A percentile compares a stretch with the other conserved stretches of the same genome.
phyloP scores from a whole-genome alignment of 2,888 invertebrate genomes.

The Dysmachus trigonus region DNA sequence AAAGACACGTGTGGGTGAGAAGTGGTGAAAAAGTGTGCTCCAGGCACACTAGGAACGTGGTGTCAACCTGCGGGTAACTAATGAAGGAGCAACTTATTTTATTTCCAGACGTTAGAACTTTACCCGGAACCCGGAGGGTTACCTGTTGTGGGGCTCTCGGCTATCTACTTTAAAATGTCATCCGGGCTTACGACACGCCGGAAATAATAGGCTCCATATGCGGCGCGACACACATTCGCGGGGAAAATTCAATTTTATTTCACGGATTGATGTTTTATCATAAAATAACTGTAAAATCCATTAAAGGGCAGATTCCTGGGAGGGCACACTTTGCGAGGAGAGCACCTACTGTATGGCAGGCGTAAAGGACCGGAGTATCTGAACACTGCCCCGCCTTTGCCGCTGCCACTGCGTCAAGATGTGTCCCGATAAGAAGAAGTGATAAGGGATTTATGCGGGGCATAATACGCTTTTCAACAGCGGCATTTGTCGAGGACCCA shows the following conservation, averaged over 20 bases:
- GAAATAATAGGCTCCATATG: neutral
- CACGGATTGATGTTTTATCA: constrained; percentile 44
- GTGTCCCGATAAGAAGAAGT: neutral
- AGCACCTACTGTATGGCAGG: neutral
- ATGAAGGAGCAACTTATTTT: neutral
- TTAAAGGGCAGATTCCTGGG: constrained; percentile 14
- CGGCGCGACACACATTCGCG: neutral
- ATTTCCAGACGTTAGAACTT: neutral
- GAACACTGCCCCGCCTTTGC: neutral
- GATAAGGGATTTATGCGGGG: neutral
- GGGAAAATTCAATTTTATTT: constrained; percentile 44
- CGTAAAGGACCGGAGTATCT: neutral
- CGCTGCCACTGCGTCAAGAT: neutral
- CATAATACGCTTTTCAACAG: neutral
- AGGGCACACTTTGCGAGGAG: neutral
- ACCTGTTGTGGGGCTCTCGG: neutral
- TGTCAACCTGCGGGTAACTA: neutral
- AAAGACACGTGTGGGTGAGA: neutral
- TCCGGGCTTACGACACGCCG: neutral
- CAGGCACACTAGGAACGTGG: neutral
- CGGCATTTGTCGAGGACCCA: neutral
- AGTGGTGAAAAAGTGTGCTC: neutral
- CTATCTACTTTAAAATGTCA: neutral
- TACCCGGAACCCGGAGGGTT: neutral
- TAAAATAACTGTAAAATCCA: constrained; percentile 46